phyloP scores from a whole-genome alignment of 2,113 vertebrate species.

The Myiozetetes cayanensis region DNA sequence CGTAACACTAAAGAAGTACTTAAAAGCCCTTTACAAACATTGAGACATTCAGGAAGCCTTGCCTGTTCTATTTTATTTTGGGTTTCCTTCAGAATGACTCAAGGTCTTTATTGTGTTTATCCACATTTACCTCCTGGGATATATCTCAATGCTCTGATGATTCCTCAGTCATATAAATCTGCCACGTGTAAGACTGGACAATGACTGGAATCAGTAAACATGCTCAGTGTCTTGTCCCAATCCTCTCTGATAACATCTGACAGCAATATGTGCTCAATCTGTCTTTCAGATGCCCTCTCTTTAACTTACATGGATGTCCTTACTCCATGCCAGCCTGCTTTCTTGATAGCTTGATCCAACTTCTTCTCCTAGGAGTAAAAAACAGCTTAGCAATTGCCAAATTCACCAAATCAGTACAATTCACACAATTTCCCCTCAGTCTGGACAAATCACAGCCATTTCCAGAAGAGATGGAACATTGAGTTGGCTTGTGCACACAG shows the following conservation, averaged over 20 bases:
- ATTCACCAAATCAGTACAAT: neutral
- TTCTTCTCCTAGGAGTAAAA: neutral
- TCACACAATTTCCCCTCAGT: neutral
- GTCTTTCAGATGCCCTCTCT: neutral
- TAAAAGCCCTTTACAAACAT: neutral
- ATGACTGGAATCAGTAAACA: neutral
- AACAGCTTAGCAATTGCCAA: neutral
- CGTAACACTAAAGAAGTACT: neutral
- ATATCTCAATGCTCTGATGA: neutral
- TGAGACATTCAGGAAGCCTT: neutral
- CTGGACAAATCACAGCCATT: neutral
- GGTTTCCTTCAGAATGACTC: neutral
- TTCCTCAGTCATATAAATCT: neutral
- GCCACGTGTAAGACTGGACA: neutral
- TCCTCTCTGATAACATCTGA: neutral
- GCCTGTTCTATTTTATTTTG: neutral
- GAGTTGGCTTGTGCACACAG: neutral
- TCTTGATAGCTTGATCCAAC: neutral
- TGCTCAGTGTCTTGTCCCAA: neutral
- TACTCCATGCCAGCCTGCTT: neutral
- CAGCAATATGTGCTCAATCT: neutral
- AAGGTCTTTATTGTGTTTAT: neutral
- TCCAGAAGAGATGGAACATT: neutral
- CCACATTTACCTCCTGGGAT: neutral
- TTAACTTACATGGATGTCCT: neutral